phyloP scores from a whole-genome alignment of 2,888 invertebrate species.

The Lasioglossum figueresi region DNA sequence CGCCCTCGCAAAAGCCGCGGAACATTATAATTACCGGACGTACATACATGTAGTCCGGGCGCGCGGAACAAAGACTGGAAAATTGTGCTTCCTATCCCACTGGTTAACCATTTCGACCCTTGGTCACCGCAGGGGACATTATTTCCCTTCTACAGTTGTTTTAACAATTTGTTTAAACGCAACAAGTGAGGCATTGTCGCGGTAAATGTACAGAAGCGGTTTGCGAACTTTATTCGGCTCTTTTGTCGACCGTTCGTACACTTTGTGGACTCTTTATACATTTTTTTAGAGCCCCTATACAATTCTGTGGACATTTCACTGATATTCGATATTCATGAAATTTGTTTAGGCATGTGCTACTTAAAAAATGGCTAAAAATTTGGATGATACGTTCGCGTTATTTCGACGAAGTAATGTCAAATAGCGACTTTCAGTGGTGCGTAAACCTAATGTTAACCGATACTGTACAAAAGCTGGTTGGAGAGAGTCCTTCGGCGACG shows the following conservation, averaged over 20 bases:
- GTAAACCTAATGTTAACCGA: too few species aligned
- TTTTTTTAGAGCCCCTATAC: background rate
- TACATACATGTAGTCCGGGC: background rate
- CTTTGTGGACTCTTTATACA: background rate
- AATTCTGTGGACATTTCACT: too few species aligned
- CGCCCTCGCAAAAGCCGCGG: constrained; percentile 2
- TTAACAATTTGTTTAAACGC: background rate
- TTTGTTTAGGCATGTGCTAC: too few species aligned
- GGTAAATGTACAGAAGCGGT: background rate
- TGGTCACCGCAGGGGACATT: constrained; percentile 13
- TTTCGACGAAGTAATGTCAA: too few species aligned
- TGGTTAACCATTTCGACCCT: background rate
- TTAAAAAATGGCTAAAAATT: too few species aligned
- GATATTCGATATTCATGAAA: too few species aligned
- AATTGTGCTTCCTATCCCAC: background rate
- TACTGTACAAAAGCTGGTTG: too few species aligned
- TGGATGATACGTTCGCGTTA: too few species aligned
- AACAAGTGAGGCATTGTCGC: background rate
- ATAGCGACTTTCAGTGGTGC: too few species aligned
- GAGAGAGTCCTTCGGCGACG: too few species aligned
- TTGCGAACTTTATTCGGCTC: background rate
- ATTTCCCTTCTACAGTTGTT: background rate
- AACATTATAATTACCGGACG: constrained; percentile 39
- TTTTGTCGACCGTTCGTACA: background rate
- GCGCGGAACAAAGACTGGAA: constrained; percentile 7